Conservation (phyloP, 1,140 invertebrate genomes). For the Gryon sp. region DNA sequence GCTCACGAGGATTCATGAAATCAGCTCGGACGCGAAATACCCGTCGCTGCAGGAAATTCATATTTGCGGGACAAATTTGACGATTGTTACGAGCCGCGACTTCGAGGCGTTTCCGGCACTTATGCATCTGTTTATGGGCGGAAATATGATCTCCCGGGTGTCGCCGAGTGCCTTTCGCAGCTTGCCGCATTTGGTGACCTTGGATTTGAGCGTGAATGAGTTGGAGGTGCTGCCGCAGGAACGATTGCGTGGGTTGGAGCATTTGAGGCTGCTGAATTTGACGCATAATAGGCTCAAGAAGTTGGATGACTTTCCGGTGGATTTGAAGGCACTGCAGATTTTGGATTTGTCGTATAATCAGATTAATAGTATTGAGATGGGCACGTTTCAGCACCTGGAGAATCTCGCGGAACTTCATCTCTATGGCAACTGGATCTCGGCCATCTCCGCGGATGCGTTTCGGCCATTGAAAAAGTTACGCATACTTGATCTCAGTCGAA, state of each 20-base stretch:
- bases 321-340: slow-evolving; percentile 87
- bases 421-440: slow-evolving; percentile 90
- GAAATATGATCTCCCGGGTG: slow-evolving; percentile 88
- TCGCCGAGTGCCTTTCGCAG: slow-evolving; percentile 91
- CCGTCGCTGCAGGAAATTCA: slow-evolving; percentile 89
- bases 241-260: slow-evolving; percentile 87
- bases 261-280: slow-evolving; percentile 87
- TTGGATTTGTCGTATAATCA: slow-evolving; percentile 92
- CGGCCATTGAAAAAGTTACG: slow-evolving; percentile 88
- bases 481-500: slow-evolving; percentile 87
- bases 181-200: slow-evolving; percentile 86
- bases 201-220: slow-evolving; percentile 91
- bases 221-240: slow-evolving; percentile 92
- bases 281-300: slow-evolving; percentile 90
- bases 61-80: slow-evolving; percentile 90
- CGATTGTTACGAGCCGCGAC: slow-evolving; percentile 91
- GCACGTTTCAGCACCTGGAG: slow-evolving; percentile 86
- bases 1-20: slow-evolving; percentile 85
- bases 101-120: slow-evolving; percentile 92
- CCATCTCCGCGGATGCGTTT: slow-evolving; percentile 89
- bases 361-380: slow-evolving; percentile 87
- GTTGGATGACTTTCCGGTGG: slow-evolving; percentile 89
- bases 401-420: slow-evolving; percentile 88
- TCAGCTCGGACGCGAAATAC: slow-evolving; percentile 82
- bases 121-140: slow-evolving; percentile 85